phyloP scores from a whole-genome alignment of 1,140 invertebrate species.

The Anastrepha ludens region DNA sequence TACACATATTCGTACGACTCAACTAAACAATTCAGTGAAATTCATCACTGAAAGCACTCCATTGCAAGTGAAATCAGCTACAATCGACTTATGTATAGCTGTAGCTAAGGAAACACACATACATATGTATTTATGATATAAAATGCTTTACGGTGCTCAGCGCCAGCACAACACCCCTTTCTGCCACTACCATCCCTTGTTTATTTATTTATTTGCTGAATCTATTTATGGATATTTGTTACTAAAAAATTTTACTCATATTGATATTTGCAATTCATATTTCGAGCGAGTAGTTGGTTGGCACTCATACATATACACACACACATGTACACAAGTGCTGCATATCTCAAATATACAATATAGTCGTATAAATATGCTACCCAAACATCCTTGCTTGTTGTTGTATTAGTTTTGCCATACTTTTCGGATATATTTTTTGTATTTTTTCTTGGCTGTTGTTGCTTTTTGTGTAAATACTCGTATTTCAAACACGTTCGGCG shows the following conservation, averaged over 20 bases:
- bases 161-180: neutral
- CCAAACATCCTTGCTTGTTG: neutral
- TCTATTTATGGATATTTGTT: conserved; percentile 41
- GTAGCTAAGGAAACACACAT: neutral
- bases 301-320: neutral
- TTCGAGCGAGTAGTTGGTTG: neutral
- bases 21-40: neutral
- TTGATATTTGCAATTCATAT: conserved; percentile 50
- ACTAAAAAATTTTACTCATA: conserved; percentile 48
- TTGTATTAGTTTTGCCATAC: conserved; percentile 16
- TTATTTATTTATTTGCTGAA: conserved; percentile 46
- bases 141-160: neutral
- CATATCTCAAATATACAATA: neutral
- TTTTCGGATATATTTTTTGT: neutral
- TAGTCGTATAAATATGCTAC: neutral
- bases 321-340: neutral
- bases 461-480: neutral
- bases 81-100: neutral
- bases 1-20: neutral
- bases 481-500: conserved; percentile 47
- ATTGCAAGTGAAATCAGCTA: neutral
- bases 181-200: neutral
- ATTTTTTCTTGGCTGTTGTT: neutral
- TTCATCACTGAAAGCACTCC: neutral
- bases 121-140: neutral